Base-by-base conservation (phyloP, 2,797 vertebrate species). In the Meriones psammophilus region DNA sequence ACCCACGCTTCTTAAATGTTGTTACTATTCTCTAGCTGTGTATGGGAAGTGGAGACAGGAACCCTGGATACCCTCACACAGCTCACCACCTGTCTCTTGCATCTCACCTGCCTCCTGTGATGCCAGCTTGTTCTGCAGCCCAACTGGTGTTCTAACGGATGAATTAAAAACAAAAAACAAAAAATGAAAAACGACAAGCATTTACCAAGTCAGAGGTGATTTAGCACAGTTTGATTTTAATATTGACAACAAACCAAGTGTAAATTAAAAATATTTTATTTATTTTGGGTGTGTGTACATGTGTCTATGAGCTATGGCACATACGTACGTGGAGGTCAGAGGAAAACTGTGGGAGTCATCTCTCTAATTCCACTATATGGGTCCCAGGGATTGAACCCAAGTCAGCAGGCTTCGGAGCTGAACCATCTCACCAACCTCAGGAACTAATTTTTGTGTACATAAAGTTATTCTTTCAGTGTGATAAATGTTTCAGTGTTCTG, bases 1-100 rank as follows among this genome's bases (percentile, higher is more conserved):
- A 78, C 36, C 56, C 71, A 56, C 46, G 12, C 90, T 95, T 91
- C 69, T 93, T 92, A 92, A 96, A 94, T 85, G 92, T 92, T 80
- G 86, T 88, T 69, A 2, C 86, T 91, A 60, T 94, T 97, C 90
- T 94, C 89, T 50, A 76, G 91, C 86, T 8, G 56, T 15, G 42
- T 78, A 68, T 54, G 85, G 9, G 76, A 60, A 80, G 89, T 69
- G 46, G 66, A 94, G 92, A 83, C 46, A 30, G 69, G 14, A 18
- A 36, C 28, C 36, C 36, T 88, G 73, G 96, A 62, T 73, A 76
- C 62, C 39, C 46, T 77, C 76, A 78, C n/a, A 4, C 74, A 39
- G 92, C 92, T 95, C 73, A 66, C 17, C 33, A 9, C 3, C 73
- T 60, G 87, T 71, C 54, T 39, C 5, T 8, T 50, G 50, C 10